Evolutionary conservation across 2,113 vertebrate species (phyloP).

Genomic region (Notarius quadriscutis): DNA sequence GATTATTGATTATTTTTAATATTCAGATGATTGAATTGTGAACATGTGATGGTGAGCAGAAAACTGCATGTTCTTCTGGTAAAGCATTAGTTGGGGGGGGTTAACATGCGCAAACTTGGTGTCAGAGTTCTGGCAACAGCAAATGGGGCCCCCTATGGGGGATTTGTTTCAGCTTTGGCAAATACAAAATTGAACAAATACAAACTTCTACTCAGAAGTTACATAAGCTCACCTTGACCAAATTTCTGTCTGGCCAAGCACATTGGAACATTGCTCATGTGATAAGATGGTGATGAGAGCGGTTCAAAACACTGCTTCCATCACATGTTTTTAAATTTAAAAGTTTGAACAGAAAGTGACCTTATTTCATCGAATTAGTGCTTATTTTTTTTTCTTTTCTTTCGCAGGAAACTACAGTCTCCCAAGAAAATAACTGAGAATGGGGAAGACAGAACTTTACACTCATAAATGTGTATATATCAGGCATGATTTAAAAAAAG

Average conservation of each 20-base stretch:
- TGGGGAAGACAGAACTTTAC: slow-evolving; percentile 12
- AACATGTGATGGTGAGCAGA: background rate
- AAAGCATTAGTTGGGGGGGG: background rate
- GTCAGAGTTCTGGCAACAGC: background rate
- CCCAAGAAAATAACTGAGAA: slow-evolving; percentile 90
- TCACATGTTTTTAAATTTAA: background rate
- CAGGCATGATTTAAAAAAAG: slow-evolving; percentile 50
- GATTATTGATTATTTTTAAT: background rate
- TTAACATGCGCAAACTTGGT: slow-evolving; percentile 22
- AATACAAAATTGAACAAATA: background rate
- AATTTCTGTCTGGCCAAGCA: slow-evolving; percentile 50
- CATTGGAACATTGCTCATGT: slow-evolving; percentile 66
- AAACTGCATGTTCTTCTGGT: background rate
- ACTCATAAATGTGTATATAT: slow-evolving; percentile 26
- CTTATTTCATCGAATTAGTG: background rate
- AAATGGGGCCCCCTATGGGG: too few relatives aligned
- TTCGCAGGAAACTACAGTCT: slow-evolving; percentile 73
- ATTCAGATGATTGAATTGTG: background rate
- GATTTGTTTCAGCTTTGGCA: slow-evolving; percentile 3
- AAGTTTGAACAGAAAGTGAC: background rate
- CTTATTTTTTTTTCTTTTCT: slow-evolving; percentile 26
- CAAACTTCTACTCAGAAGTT: slow-evolving; percentile 52
- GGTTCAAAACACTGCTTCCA: slow-evolving; percentile 44
- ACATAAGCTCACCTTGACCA: slow-evolving; percentile 65
- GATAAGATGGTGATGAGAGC: slow-evolving; percentile 56